Evolutionary conservation across 2,888 invertebrate species (phyloP).

Genomic region (Lacanobia wlatinum): DNA sequence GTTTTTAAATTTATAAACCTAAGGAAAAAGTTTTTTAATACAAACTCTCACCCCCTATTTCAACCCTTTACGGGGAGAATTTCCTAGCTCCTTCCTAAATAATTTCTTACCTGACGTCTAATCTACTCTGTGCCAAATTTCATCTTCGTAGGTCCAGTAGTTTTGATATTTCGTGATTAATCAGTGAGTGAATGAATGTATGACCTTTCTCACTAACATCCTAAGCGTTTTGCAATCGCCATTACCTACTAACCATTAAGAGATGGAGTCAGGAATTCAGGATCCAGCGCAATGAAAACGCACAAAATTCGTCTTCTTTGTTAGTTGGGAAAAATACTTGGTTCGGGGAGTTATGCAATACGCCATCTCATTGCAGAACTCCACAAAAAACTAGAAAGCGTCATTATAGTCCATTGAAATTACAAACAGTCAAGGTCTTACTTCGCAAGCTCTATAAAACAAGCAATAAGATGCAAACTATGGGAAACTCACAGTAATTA

Average conservation of each 20-base stretch:
- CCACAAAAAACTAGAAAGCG: constrained; percentile 62
- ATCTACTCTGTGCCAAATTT: too few relatives aligned
- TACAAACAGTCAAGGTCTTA: constrained; percentile 67
- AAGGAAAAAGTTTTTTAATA: too few relatives aligned
- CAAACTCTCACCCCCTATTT: too few relatives aligned
- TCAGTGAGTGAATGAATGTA: too few relatives aligned
- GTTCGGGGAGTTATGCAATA: constrained; percentile 33
- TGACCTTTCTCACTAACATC: background rate
- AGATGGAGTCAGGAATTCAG: background rate
- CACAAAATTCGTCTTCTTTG: background rate
- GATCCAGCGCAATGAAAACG: background rate
- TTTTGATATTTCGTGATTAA: too few relatives aligned
- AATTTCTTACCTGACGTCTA: too few relatives aligned
- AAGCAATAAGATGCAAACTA: constrained; percentile 66
- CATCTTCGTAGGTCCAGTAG: too few relatives aligned
- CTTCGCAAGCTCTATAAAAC: constrained; percentile 65
- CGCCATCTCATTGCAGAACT: constrained; percentile 47
- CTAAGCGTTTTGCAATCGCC: constrained; percentile 14
- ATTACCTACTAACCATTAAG: background rate
- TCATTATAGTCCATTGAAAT: constrained; percentile 62
- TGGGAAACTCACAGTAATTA: constrained; percentile 64
- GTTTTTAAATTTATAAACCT: too few relatives aligned
- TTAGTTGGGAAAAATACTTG: constrained; percentile 16
- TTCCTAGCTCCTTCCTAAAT: too few relatives aligned
- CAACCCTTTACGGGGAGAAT: too few relatives aligned